phyloP scores from a whole-genome alignment of 1,140 invertebrate genomes.

The Zaprionus nigranus region DNA sequence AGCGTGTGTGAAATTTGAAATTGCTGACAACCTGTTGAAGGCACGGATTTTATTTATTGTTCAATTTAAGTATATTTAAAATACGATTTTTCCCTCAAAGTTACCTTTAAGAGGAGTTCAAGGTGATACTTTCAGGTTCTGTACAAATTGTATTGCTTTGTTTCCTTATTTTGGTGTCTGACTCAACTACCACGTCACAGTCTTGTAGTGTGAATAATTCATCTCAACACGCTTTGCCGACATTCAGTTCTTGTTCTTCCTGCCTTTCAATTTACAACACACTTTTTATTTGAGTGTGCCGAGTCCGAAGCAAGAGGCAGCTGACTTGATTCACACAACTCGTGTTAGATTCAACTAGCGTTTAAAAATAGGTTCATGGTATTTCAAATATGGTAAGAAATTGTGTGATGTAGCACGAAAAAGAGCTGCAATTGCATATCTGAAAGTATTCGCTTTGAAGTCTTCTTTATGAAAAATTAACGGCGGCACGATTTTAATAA shows the following conservation, averaged over 20 bases:
- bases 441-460: no score
- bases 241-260: constrained; percentile 14
- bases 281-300: neutral
- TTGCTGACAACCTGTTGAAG: constrained; percentile 64
- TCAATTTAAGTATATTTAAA: neutral
- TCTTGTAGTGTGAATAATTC: constrained; percentile 49
- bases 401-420: no score
- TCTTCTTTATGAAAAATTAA: no score
- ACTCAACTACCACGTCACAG: constrained; percentile 12
- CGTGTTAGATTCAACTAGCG: neutral
- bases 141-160: neutral
- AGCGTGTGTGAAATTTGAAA: constrained; percentile 63
- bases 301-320: constrained; percentile 26
- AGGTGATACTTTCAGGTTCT: neutral
- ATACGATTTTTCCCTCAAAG: neutral
- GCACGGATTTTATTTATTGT: constrained; percentile 12
- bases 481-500: no score
- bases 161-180: constrained; percentile 5
- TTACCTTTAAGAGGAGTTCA: neutral
- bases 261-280: constrained; percentile 30
- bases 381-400: no score
- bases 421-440: no score
- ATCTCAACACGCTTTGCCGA: constrained; percentile 26
- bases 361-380: neutral
- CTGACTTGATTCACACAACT: constrained; percentile 50